Percentiles rank a stretch among this genome's conserved stretches.
These are phyloP conservation scores for Aphelocoma californica DNA, from an alignment of 2,797 vertebrate species.

Conservation along the genomic window DNA sequence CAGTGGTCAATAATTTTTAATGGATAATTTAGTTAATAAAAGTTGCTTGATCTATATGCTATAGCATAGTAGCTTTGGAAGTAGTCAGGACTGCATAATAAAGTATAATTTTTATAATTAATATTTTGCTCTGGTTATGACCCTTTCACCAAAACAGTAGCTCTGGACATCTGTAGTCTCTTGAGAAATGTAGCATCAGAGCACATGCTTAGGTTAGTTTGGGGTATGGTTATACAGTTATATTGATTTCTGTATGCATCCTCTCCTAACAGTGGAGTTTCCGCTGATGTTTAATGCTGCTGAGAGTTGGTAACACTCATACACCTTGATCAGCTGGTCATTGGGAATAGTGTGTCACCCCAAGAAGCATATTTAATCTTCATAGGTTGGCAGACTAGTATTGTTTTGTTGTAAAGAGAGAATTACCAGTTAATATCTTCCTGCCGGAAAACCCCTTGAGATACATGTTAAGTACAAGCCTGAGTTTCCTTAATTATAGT, in stretches of 20 bases:
- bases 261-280: background rate
- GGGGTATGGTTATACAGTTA: background rate
- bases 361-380: background rate
- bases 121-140: background rate
- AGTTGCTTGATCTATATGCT: background rate
- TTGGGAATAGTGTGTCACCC: background rate
- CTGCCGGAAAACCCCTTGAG: background rate
- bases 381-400: background rate
- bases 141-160: background rate
- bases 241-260: background rate
- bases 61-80: background rate
- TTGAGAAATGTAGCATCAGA: background rate
- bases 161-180: background rate
- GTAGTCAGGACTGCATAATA: background rate
- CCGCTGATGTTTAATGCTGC: background rate
- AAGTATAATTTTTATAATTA: background rate
- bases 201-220: background rate
- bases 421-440: background rate
- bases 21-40: background rate
- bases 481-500: background rate
- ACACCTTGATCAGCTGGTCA: background rate
- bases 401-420: background rate
- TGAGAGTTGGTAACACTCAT: background rate
- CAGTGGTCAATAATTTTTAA: background rate
- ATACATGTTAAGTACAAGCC: background rate